Percentiles rank a stretch among this genome's conserved stretches.
Conservation (phyloP, 2,888 invertebrate genomes). For the Ichneumoninae sp. region DNA sequence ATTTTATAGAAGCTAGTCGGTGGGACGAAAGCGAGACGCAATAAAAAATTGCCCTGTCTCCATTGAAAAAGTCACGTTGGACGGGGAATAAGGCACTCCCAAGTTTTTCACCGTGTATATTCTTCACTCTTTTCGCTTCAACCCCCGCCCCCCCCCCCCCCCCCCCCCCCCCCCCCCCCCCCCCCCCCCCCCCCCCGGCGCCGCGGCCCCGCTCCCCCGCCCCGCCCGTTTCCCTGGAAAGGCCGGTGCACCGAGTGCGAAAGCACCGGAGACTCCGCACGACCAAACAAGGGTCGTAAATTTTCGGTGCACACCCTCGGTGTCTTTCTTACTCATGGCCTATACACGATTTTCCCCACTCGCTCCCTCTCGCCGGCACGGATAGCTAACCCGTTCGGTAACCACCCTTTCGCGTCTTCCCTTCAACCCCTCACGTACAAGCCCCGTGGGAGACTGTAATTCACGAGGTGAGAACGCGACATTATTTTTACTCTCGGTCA, state of each 20-base stretch:
- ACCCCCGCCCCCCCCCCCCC: constrained; percentile 16
- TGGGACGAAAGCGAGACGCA: constrained; percentile 40
- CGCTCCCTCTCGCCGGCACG: constrained; percentile 5
- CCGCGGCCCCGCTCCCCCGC: too few species aligned
- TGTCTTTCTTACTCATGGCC: constrained; percentile 21
- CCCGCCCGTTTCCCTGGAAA: constrained; percentile 12
- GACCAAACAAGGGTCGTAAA: constrained; percentile 77
- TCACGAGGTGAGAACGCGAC: constrained; percentile 73
- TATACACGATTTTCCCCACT: not conserved
- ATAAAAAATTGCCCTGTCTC: constrained; percentile 72
- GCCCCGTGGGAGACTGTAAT: constrained; percentile 69
- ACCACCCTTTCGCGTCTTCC: constrained; percentile 24
- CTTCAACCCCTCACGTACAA: constrained; percentile 39
- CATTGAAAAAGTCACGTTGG: constrained; percentile 72
- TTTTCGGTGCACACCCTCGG: constrained; percentile 64
- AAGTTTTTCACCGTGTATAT: constrained; percentile 52
- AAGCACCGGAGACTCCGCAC: constrained; percentile 55
- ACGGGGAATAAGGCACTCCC: constrained; percentile 66
- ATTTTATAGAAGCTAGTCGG: constrained; percentile 33
- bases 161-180: not conserved
- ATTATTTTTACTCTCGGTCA: constrained; percentile 63
- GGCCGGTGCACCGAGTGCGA: constrained; percentile 45
- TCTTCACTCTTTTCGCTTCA: constrained; percentile 6
- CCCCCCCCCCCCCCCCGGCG: not conserved
- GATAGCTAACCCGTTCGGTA: constrained; percentile 38